These are phyloP conservation scores for Recurvirostra avosetta DNA, from an alignment of 2,113 vertebrate genomes.

Conservation along the genomic window DNA sequence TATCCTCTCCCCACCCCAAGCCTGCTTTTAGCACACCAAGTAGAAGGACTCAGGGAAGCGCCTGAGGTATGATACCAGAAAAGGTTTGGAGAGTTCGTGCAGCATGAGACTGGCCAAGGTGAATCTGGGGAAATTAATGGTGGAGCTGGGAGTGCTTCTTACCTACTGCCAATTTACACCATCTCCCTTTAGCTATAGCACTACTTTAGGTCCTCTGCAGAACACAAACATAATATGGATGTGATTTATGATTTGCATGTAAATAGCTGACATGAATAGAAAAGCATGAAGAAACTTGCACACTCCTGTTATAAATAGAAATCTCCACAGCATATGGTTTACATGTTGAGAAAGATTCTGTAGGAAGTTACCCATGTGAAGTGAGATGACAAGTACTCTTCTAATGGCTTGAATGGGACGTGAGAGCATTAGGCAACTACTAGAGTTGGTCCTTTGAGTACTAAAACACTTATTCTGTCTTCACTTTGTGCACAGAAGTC, in stretches of 20 bases:
- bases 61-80: not conserved
- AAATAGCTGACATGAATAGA: not conserved
- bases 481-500: not conserved
- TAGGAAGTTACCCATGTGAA: not conserved
- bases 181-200: not conserved
- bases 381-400: not conserved
- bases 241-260: not conserved
- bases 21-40: not conserved
- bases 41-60: not conserved
- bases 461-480: not conserved
- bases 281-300: not conserved
- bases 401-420: not conserved
- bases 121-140: not conserved
- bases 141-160: not conserved
- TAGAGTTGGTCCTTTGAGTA: not conserved
- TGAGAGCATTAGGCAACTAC: not conserved
- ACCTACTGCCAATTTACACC: not conserved
- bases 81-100: not conserved
- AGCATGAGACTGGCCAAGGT: rapidly evolving
- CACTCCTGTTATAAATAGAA: not conserved
- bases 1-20: not conserved
- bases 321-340: not conserved
- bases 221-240: not conserved
- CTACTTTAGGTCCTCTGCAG: not conserved
- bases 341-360: not conserved